A percentile compares a stretch with the other conserved stretches of the same genome.
Evolutionary conservation across 2,888 invertebrate species (phyloP).

Genomic region (Cinara cedri): DNA sequence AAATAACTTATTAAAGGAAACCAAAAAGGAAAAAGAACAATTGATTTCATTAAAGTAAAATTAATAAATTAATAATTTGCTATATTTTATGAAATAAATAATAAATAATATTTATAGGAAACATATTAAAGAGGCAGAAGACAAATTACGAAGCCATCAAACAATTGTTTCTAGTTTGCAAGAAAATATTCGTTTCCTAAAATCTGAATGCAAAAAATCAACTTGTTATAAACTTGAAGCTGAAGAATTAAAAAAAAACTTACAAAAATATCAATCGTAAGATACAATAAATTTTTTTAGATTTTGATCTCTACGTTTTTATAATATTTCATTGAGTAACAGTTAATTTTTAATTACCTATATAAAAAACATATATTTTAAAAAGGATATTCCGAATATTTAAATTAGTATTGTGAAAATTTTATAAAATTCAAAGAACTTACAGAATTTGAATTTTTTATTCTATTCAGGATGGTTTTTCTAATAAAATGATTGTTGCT

Average conservation of each 20-base stretch:
- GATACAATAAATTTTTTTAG: background rate
- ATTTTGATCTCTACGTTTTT: no score
- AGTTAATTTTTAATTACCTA: no score
- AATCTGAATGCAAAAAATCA: constrained; percentile 54
- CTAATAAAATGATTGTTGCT: background rate
- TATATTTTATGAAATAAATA: constrained; percentile 29
- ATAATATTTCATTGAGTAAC: no score
- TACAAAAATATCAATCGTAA: constrained; percentile 58
- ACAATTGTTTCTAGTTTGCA: constrained; percentile 54
- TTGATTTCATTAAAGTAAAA: constrained; percentile 50
- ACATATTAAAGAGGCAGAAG: constrained; percentile 56
- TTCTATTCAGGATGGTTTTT: background rate
- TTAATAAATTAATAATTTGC: background rate
- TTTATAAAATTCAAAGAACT: no score
- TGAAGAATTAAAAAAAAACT: constrained; percentile 55
- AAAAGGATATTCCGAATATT: no score
- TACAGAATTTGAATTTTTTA: background rate
- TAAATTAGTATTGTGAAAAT: no score
- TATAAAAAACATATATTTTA: no score
- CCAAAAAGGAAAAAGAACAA: constrained; percentile 51
- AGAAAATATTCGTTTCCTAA: constrained; percentile 57
- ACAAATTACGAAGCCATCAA: constrained; percentile 51
- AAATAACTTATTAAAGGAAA: constrained; percentile 51
- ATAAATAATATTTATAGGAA: constrained; percentile 37
- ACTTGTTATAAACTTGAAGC: constrained; percentile 46